Conservation (phyloP, 1,140 invertebrate species). For the Cheumatopsyche charites region DNA sequence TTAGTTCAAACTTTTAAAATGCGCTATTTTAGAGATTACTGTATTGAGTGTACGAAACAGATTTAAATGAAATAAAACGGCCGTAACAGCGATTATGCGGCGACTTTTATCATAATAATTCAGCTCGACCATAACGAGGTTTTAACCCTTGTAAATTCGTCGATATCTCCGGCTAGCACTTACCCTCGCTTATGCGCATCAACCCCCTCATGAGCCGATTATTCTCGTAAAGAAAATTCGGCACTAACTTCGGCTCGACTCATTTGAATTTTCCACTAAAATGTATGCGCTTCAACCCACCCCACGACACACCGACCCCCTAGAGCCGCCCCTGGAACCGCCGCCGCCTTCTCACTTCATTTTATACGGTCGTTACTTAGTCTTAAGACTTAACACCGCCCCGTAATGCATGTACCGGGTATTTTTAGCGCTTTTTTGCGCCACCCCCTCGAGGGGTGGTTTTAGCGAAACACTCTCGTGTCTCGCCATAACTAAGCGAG, state of each 20-base stretch:
- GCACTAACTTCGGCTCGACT: slow-evolving; percentile 11
- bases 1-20: too few species aligned
- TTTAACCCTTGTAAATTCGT: background rate
- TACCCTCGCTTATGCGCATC: too few species aligned
- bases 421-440: slow-evolving; percentile 47
- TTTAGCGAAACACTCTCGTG: slow-evolving; percentile 26
- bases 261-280: slow-evolving; percentile 30
- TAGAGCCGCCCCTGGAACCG: background rate
- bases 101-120: background rate
- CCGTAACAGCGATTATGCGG: too few species aligned
- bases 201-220: slow-evolving; percentile 4
- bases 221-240: slow-evolving; percentile 31
- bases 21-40: too few species aligned
- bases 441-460: background rate
- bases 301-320: background rate
- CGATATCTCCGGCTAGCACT: too few species aligned
- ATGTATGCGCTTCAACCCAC: slow-evolving; percentile 3
- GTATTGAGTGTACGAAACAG: too few species aligned
- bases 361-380: slow-evolving; percentile 47
- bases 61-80: too few species aligned
- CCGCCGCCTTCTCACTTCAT: slow-evolving; percentile 40
- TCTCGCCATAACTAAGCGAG: slow-evolving; percentile 46
- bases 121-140: background rate
- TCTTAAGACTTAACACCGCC: slow-evolving; percentile 43
- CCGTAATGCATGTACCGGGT: slow-evolving; percentile 46